These are phyloP conservation scores for Formica selysi DNA, from an alignment of 1,140 invertebrate species.

Conservation along the genomic window DNA sequence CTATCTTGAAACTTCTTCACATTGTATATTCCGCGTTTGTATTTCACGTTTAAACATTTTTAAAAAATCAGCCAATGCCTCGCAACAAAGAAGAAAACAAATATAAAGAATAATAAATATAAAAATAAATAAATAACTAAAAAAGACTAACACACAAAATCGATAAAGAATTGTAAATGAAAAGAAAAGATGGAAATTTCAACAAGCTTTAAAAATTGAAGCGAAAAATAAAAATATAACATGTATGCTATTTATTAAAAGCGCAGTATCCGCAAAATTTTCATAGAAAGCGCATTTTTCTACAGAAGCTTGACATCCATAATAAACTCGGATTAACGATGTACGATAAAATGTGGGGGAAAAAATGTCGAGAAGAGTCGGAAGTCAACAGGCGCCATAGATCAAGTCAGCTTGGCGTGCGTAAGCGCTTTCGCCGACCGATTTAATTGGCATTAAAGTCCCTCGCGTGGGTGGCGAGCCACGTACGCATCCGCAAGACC, in stretches of 20 bases:
- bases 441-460: slow-evolving; percentile 65
- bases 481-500: slow-evolving; percentile 14
- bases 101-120: neutral
- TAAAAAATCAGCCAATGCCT: neutral
- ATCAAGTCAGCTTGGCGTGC: slow-evolving; percentile 51
- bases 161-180: neutral
- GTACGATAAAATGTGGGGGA: neutral
- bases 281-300: slow-evolving; percentile 1
- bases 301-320: neutral
- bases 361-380: slow-evolving; percentile 3
- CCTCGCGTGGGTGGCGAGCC: slow-evolving; percentile 63
- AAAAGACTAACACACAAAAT: neutral
- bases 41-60: neutral
- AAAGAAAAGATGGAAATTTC: neutral
- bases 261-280: neutral
- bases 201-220: neutral
- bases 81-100: neutral
- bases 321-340: neutral
- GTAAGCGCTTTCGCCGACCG: slow-evolving; percentile 68
- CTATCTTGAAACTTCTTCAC: neutral
- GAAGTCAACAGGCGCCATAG: slow-evolving; percentile 51
- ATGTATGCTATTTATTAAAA: neutral
- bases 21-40: neutral
- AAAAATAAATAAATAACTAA: neutral
- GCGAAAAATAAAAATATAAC: neutral